Evolutionary conservation across 2,797 vertebrate species (phyloP), one percentile per base, ranked within the genome.

Genomic region (Valencia hispanica): DNA sequence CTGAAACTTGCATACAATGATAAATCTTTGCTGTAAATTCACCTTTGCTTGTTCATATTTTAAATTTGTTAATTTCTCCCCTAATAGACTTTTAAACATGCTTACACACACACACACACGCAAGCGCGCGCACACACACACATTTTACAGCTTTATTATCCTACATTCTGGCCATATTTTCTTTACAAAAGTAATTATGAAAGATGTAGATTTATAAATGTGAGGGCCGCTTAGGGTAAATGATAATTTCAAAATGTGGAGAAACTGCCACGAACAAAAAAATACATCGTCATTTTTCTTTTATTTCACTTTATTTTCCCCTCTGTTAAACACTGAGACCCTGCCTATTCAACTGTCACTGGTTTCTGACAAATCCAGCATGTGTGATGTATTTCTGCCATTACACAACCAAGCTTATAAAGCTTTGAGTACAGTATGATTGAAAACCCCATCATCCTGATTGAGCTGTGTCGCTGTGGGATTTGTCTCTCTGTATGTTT

Each of bases 341-440:
- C 45, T 25, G 51, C 7, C 36, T 14, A 77, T 25, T 47, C 73
- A 71, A 55, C 77, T 34, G 61, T 53, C 63, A 69, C 59, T 78
- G 74, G 77, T 80, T 57, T 43, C 17, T 81, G 70, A 48, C 81
- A 68, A 68, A 68, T 72, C 51, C 63, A 75, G 61, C 73, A 70
- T 69, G 71, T 73, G 79, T 73, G 66, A 77, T 76, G 71, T 81
- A 74, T 87, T 79, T 51, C 71, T 79, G 77, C 80, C 77, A 75
- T 18, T 20, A 78, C 43, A 82, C 74, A 50, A 74, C 36, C 73
- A 65, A 83, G 73, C 78, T 75, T 69, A 77, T 18, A 17, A 61
- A 72, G 57, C 63, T 43, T 25, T 57, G 57, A 61, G 47, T 45
- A 30, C 66, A 25, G 68, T 73, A 17, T 51, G 70, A 73, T 75